phyloP scores from a whole-genome alignment of 2,113 vertebrate genomes.

The Diphyllodes magnificus region DNA sequence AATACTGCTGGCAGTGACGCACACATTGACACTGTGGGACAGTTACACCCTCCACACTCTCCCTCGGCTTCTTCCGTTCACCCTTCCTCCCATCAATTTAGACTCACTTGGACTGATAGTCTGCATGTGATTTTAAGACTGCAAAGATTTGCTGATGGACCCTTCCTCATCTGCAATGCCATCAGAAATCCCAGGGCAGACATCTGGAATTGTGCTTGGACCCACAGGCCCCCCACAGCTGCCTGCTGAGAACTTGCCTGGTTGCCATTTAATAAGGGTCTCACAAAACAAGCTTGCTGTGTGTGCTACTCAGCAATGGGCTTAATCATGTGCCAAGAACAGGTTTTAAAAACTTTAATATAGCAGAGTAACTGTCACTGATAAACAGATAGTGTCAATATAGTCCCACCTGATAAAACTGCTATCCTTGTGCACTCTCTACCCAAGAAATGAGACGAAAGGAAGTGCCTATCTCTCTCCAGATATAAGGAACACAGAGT shows the following conservation, averaged over 20 bases:
- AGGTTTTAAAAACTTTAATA: not conserved
- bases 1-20: not conserved
- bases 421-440: not conserved
- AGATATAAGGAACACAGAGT: not conserved
- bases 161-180: not conserved
- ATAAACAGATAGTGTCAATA: not conserved
- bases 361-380: not conserved
- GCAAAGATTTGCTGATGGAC: not conserved
- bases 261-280: not conserved
- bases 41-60: not conserved
- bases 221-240: not conserved
- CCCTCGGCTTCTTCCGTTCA: not conserved
- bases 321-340: not conserved
- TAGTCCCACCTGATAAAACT: not conserved
- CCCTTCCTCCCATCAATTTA: not conserved
- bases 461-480: not conserved
- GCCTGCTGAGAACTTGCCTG: not conserved
- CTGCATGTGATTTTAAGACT: not conserved
- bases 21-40: not conserved
- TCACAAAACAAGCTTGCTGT: not conserved
- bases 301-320: not conserved
- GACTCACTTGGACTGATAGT: not conserved
- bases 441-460: not conserved
- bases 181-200: not conserved
- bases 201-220: rapidly evolving